A percentile compares a stretch with the other conserved stretches of the same genome.
Evolutionary conservation across 2,113 vertebrate genomes (phyloP).

Genomic region (Bambusicola thoracicus): DNA sequence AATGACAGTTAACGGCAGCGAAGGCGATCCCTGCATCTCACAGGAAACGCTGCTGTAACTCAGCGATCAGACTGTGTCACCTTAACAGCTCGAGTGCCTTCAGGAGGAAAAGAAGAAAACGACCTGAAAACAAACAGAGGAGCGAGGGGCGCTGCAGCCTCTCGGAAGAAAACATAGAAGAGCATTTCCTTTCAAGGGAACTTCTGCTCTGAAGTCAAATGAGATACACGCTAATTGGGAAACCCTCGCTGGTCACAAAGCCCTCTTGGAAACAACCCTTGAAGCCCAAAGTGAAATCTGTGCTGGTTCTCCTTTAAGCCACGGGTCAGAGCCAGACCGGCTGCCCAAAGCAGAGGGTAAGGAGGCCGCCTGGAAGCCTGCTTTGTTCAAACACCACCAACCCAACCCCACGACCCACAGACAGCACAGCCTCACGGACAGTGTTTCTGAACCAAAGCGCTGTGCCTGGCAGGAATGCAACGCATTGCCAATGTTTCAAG

Average conservation of each 20-base stretch:
- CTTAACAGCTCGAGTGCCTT: not conserved
- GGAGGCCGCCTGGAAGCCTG: not conserved
- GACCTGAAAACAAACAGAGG: not conserved
- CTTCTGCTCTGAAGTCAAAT: constrained; percentile 1
- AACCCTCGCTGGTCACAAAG: not conserved
- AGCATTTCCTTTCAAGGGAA: not conserved
- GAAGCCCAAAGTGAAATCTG: not conserved
- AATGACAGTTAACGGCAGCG: rapidly evolving
- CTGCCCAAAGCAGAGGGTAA: not conserved
- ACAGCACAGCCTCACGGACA: not conserved
- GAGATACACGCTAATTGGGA: not conserved
- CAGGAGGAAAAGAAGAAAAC: not conserved
- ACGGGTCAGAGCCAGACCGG: not conserved
- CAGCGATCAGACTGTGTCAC: not conserved
- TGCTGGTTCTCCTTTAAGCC: not conserved
- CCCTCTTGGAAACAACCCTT: not conserved
- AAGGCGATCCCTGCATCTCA: not conserved
- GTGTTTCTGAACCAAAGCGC: constrained; percentile 20
- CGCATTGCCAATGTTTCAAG: not conserved
- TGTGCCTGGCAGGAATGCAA: not conserved
- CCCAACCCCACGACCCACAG: not conserved
- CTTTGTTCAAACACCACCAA: not conserved
- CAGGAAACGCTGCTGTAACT: not conserved
- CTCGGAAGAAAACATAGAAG: not conserved
- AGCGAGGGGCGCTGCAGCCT: not conserved